phyloP scores from a whole-genome alignment of 1,140 invertebrate species.

The Nylanderia fulva region DNA sequence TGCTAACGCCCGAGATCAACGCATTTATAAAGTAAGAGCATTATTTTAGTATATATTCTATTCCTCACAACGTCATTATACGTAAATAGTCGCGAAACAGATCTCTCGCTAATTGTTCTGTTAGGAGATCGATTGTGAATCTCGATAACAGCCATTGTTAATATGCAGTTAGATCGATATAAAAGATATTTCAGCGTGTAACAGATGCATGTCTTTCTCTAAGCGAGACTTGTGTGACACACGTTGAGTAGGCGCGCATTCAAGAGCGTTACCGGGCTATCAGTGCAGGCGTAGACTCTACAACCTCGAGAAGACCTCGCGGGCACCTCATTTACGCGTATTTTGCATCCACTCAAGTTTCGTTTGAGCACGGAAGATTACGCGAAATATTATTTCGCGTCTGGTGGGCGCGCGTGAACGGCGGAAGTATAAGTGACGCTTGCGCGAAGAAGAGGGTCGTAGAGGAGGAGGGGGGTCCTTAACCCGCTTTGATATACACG shows the following conservation, averaged over 20 bases:
- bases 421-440: constrained; percentile 34
- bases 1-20: too few relatives aligned
- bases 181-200: not conserved
- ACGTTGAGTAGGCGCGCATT: not conserved
- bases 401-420: constrained; percentile 47
- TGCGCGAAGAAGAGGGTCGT: not conserved
- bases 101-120: too few relatives aligned
- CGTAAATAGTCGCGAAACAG: too few relatives aligned
- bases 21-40: too few relatives aligned
- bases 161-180: too few relatives aligned
- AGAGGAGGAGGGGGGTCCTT: constrained; percentile 27
- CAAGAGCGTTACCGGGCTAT: constrained; percentile 22
- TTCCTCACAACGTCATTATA: too few relatives aligned
- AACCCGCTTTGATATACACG: constrained; percentile 73
- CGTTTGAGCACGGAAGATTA: constrained; percentile 79
- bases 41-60: too few relatives aligned
- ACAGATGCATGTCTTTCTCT: not conserved
- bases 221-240: not conserved
- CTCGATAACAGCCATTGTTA: too few relatives aligned
- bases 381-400: constrained; percentile 78
- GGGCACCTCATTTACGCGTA: constrained; percentile 77
- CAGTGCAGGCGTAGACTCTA: constrained; percentile 43
- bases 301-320: constrained; percentile 52
- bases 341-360: constrained; percentile 80
- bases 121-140: too few relatives aligned